Evolutionary conservation across 2,888 invertebrate species (phyloP).

Genomic region (Euzetes globulus): DNA sequence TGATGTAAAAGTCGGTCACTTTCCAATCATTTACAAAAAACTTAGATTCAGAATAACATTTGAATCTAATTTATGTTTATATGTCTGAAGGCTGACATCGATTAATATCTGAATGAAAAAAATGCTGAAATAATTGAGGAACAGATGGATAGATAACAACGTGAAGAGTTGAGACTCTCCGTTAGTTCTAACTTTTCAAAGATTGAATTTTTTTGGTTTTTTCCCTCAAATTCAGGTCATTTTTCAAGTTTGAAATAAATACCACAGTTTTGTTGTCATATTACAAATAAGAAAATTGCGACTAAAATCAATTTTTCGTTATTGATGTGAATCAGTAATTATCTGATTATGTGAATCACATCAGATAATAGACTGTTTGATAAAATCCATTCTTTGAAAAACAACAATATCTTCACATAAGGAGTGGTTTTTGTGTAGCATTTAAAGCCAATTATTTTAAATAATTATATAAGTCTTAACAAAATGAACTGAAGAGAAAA

Average conservation of each 20-base stretch:
- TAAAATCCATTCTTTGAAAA: not conserved
- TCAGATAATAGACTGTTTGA: not conserved
- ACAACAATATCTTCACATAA: not conserved
- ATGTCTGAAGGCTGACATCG: too few relatives aligned
- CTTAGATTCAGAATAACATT: too few relatives aligned
- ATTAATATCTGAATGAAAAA: too few relatives aligned
- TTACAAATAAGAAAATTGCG: not conserved
- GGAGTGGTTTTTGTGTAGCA: not conserved
- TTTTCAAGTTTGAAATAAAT: not conserved
- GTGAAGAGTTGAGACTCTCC: too few relatives aligned
- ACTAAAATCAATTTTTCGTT: not conserved
- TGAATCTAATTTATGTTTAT: too few relatives aligned
- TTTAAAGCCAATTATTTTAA: not conserved
- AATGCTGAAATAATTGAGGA: too few relatives aligned
- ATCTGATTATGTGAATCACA: too few relatives aligned
- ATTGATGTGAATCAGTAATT: not conserved
- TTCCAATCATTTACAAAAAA: not conserved
- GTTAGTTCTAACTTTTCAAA: too few relatives aligned
- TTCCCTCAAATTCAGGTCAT: not conserved
- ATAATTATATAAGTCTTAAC: not conserved
- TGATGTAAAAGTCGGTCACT: conserved; percentile 11
- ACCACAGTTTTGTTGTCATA: not conserved
- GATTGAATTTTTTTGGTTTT: too few relatives aligned
- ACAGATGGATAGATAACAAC: too few relatives aligned
- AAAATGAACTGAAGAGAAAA: not conserved